phyloP scores from a whole-genome alignment of 2,888 invertebrate species.

The Agapetus fuscipes region DNA sequence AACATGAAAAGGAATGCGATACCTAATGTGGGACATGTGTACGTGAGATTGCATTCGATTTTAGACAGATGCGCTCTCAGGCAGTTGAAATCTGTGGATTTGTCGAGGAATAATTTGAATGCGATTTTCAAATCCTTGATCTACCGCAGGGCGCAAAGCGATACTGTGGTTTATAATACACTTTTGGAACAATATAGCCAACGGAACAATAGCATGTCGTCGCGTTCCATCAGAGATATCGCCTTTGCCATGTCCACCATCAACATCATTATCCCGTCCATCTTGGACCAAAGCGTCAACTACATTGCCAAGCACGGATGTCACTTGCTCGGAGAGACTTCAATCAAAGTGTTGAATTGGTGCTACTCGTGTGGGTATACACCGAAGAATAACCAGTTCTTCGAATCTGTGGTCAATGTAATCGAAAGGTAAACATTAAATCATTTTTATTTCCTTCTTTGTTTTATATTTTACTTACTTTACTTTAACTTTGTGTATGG shows the following conservation, averaged over 20 bases:
- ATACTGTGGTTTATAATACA: constrained; percentile 5
- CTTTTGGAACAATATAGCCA: neutral
- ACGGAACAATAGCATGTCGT: neutral
- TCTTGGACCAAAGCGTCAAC: constrained; percentile 6
- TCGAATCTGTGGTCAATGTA: constrained; percentile 4
- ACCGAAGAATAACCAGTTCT: constrained; percentile 12
- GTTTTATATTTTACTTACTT: no score
- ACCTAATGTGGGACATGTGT: constrained; percentile 1
- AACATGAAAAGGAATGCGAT: neutral
- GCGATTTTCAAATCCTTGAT: constrained; percentile 9
- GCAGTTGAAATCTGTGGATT: constrained; percentile 4
- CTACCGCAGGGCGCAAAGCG: constrained; percentile 2
- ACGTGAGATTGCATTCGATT: constrained; percentile 2
- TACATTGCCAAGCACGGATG: constrained; percentile 7
- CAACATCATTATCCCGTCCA: constrained; percentile 2
- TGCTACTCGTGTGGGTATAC: constrained; percentile 9
- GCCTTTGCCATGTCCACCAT: constrained; percentile 5
- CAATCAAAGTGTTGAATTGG: constrained; percentile 9
- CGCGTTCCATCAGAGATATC: constrained; percentile 8
- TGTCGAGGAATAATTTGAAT: constrained; percentile 7
- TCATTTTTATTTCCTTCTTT: no score
- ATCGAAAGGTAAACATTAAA: constrained; percentile 12
- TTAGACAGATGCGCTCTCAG: constrained; percentile 5
- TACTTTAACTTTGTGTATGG: no score
- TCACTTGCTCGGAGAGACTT: constrained; percentile 9